A percentile compares a stretch with the other conserved stretches of the same genome.
These are phyloP conservation scores for Rhinatrema bivittatum DNA, from an alignment of 2,797 vertebrate species.

Conservation along the genomic window DNA sequence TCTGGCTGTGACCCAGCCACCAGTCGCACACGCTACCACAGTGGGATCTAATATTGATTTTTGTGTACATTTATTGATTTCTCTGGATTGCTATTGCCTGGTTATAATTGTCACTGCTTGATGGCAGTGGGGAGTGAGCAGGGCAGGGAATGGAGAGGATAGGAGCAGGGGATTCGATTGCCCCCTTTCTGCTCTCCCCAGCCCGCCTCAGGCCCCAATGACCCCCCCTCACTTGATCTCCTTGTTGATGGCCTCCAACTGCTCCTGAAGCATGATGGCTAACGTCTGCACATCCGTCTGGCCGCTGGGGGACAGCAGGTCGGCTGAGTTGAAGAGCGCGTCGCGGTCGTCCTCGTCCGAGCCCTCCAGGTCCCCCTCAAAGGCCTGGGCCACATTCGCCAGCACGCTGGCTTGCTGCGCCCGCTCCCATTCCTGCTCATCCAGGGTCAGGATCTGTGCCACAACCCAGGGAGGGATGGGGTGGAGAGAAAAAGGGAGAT, in stretches of 20 bases:
- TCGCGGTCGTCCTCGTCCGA: conserved; percentile 50
- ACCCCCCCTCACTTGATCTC: conserved; percentile 77
- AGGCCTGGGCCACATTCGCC: conserved; percentile 57
- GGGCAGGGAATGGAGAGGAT: no score
- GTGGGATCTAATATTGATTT: no score
- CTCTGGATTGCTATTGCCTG: no score
- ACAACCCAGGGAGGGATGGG: neutral
- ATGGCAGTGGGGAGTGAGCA: no score
- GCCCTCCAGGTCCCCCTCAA: conserved; percentile 67
- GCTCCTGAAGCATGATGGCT: conserved; percentile 83
- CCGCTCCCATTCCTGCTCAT: conserved; percentile 69
- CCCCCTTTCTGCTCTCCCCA: no score
- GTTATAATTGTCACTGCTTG: no score
- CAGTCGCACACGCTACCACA: no score
- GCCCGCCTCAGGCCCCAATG: neutral
- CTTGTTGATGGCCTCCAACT: conserved; percentile 85
- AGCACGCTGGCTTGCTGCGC: conserved; percentile 47
- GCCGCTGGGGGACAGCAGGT: conserved; percentile 74
- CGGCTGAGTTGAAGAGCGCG: conserved; percentile 51
- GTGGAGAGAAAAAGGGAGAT: no score
- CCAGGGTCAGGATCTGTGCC: conserved; percentile 8
- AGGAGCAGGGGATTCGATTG: no score
- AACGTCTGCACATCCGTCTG: conserved; percentile 82
- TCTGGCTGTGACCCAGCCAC: no score
- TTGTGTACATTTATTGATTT: no score